Conservation (phyloP, 2,113 vertebrate genomes). For the Trogon surrucura region DNA sequence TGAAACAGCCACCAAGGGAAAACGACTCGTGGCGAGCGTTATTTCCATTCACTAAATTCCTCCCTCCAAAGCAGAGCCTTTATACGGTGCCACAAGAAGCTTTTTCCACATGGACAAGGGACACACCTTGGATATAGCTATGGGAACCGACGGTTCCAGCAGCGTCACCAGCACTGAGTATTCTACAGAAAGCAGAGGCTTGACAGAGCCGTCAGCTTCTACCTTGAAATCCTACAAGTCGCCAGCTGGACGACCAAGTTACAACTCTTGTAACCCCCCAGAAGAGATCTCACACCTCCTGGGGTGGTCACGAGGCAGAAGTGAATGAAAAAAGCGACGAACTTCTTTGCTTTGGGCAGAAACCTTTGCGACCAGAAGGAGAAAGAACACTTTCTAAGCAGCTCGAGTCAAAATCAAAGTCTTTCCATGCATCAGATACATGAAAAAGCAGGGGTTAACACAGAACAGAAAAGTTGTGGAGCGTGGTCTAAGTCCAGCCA, state of each 20-base stretch:
- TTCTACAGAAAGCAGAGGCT: neutral
- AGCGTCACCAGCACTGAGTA: accelerated
- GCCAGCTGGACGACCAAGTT: too few relatives aligned
- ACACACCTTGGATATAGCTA: neutral
- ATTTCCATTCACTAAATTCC: neutral
- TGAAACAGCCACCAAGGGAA: neutral
- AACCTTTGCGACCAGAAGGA: neutral
- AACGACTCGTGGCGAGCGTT: neutral
- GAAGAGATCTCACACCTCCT: neutral
- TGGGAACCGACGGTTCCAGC: accelerated
- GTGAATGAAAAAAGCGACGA: neutral
- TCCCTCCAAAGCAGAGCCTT: neutral
- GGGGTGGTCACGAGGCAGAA: accelerated
- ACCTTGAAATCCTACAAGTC: neutral
- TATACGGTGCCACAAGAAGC: neutral
- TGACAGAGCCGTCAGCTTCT: neutral
- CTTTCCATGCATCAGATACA: accelerated
- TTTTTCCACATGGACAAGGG: neutral
- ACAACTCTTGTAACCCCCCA: neutral
- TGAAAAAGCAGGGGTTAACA: neutral
- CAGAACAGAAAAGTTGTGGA: neutral
- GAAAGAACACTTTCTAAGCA: neutral
- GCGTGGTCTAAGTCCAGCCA: neutral
- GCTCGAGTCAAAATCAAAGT: neutral
- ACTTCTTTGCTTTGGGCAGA: neutral